Percentiles rank a stretch among this genome's conserved stretches.
phyloP scores from a whole-genome alignment of 2,113 vertebrate species.

The Oostethus manadensis region DNA sequence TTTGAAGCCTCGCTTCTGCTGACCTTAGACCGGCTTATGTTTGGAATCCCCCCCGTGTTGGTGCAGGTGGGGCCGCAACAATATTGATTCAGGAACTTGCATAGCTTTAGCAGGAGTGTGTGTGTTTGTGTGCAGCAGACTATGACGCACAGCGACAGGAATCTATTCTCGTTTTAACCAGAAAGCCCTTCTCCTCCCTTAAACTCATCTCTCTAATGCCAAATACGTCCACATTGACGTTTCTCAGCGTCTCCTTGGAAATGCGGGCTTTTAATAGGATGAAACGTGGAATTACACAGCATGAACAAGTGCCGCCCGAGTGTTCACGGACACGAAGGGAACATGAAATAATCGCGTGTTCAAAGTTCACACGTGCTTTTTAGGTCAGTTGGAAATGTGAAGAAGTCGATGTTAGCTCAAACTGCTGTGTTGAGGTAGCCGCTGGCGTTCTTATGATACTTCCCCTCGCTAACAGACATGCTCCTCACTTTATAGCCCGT shows the following conservation, averaged over 20 bases:
- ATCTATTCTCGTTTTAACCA: conserved; percentile 49
- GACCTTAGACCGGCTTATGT: conserved; percentile 47
- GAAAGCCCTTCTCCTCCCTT: conserved; percentile 44
- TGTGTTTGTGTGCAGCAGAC: conserved; percentile 17
- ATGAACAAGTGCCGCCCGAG: neutral
- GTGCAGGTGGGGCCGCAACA: conserved; percentile 65
- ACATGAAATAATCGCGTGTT: neutral
- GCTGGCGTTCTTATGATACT: neutral
- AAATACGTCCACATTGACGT: conserved; percentile 14
- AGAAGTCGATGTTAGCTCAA: neutral
- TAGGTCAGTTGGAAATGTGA: no score
- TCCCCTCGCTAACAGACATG: neutral
- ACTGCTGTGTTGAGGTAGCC: neutral
- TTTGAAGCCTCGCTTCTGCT: conserved; percentile 26
- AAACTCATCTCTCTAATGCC: conserved; percentile 25
- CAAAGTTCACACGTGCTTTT: neutral
- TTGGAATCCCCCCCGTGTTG: conserved; percentile 52
- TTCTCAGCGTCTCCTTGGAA: conserved; percentile 40
- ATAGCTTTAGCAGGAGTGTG: conserved; percentile 34
- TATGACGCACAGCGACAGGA: conserved; percentile 59
- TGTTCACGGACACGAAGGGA: neutral
- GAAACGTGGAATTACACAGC: neutral
- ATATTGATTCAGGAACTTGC: conserved; percentile 60
- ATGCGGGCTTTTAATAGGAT: conserved; percentile 32
- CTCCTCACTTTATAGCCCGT: neutral